Evolutionary conservation across 2,797 vertebrate genomes (phyloP), one percentile per base, ranked within the genome.

Genomic region (Choloepus didactylus): DNA sequence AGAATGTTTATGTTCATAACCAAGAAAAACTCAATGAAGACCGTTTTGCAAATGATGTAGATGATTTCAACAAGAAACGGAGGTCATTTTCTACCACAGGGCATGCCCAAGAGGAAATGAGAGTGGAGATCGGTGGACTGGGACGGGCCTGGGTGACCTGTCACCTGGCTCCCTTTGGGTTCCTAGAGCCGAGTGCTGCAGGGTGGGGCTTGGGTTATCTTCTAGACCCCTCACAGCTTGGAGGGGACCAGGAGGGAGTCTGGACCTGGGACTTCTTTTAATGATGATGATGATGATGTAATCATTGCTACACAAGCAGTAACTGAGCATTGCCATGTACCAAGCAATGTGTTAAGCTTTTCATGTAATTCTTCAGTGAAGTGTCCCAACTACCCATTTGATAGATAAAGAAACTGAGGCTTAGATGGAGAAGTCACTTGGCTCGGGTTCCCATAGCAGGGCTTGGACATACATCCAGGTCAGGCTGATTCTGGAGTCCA

Each of bases 221-320:
- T 64, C 5, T 54, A 31, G n/a, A 31, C 59, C 2, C 35, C 60
- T 15, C 56, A 27, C 54, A 80, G 46, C 72, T 60, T 15, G 44
- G 51, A 60, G 8, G 25, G 62, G 51, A 67, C 31, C 44, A 49
- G 77, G 59, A 11, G 8, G 31, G 66, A 72, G 46, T 27, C 80
- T 21, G 49, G 73, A 31, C 70, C 64, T 29, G 31, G 72, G 64
- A 10, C 41, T 21, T 19, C 67, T 75, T 81, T 27, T 16, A 1
- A 8, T 1, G 16, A 64, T 8, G 29, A 3, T 9, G 41, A 44
- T 9, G 54, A 5, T 0, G 35, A 35, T 21, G 14, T 21, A 3
- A 1, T 23, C 67, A 59, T 2, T 1, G 21, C 3, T 0, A 5
- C 19, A 27, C 6, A 10, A 9, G 23, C n/a, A 0, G 9, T 9